These are phyloP conservation scores for Crocidura indochinensis DNA, from an alignment of 2,797 vertebrate species.

Conservation along the genomic window DNA sequence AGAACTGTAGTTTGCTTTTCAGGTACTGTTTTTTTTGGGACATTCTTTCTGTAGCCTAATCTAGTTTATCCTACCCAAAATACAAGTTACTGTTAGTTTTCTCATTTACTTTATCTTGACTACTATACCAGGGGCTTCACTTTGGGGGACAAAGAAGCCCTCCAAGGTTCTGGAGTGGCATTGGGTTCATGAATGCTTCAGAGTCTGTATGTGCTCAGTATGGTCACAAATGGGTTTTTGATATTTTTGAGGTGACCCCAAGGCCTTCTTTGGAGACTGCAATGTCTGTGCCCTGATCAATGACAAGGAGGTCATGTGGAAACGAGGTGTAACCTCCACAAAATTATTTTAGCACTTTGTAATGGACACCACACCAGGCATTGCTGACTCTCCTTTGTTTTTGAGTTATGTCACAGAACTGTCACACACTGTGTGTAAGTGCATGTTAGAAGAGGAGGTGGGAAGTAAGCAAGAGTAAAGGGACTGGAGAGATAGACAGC, in stretches of 20 bases:
- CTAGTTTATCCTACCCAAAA: background rate
- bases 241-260: background rate
- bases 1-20: background rate
- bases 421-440: background rate
- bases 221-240: background rate
- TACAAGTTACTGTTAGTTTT: background rate
- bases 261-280: too few species aligned
- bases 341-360: background rate
- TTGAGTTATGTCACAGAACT: background rate
- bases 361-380: background rate
- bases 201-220: background rate
- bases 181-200: background rate
- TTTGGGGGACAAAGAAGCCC: background rate
- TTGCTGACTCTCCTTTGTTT: background rate
- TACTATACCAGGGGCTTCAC: background rate
- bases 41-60: background rate
- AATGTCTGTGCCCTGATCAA: background rate
- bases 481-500: too few species aligned
- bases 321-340: accelerated
- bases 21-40: background rate
- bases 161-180: background rate
- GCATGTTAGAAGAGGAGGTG: background rate
- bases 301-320: accelerated
- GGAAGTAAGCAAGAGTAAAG: background rate
- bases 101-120: background rate